phyloP scores from a whole-genome alignment of 2,888 invertebrate species.

The Danaus chrysippus region DNA sequence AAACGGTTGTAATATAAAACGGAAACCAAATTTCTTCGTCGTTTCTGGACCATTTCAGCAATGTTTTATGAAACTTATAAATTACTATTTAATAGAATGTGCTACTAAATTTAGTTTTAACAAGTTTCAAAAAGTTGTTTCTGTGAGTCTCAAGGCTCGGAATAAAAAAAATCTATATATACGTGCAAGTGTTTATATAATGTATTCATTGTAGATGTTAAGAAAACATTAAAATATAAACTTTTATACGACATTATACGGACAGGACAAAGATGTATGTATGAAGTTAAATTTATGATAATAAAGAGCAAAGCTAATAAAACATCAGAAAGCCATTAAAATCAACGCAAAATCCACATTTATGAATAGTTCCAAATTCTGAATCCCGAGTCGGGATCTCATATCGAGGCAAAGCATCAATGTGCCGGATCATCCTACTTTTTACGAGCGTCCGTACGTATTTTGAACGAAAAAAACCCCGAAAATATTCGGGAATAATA shows the following conservation, averaged over 20 bases:
- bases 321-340: conserved; percentile 9
- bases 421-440: conserved; percentile 63
- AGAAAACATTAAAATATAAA: too few relatives aligned
- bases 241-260: neutral
- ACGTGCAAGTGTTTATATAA: too few relatives aligned
- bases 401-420: conserved; percentile 66
- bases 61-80: neutral
- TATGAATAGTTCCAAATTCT: conserved; percentile 23
- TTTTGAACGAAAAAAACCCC: conserved; percentile 47
- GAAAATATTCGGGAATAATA: conserved; percentile 65
- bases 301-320: conserved; percentile 11
- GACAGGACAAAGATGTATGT: neutral
- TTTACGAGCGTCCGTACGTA: conserved; percentile 52
- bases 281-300: neutral
- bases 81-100: too few relatives aligned
- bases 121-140: too few relatives aligned
- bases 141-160: too few relatives aligned
- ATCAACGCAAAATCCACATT: conserved; percentile 10
- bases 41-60: neutral
- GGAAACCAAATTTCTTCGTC: neutral
- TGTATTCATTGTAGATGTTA: too few relatives aligned
- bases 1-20: neutral
- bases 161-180: too few relatives aligned
- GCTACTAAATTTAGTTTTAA: too few relatives aligned
- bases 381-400: conserved; percentile 39